Base-by-base conservation (phyloP, 2,888 invertebrate genomes). In the Parelbella ahira region DNA sequence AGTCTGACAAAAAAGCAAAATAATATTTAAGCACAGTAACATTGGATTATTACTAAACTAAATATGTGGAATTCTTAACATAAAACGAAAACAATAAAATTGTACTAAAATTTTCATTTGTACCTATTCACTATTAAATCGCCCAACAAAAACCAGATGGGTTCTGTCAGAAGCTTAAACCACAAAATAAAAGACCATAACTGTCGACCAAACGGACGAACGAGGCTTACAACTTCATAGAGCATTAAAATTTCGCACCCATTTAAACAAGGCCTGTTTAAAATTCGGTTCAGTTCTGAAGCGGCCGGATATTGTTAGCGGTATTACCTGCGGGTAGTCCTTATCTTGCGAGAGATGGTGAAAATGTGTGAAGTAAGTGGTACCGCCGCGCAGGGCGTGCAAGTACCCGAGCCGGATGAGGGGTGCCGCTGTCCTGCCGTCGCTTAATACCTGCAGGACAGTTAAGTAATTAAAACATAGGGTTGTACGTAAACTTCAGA, bases 361-460 rank as follows among this genome's bases (percentile, higher is more conserved):
- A 68, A 97, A 97, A 70, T 97, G 95, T 51, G 96, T 91, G 81
- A 97, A 95, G 89, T 93, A 96, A 19, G 94, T 94, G 34, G 91
- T 92, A 29, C 94, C 94, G 2, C 94, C 94, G 47, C 91, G 89
- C 52, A 94, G 79, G 18, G 94, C 93, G 70, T 95, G 95, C 44
- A 95, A 89, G 58, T 94, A 93, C 0, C 94, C 95, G 39, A 96
- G 88, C 57, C 94, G 89, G 45, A 96, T 92, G 27, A 93, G 79
- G 7, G 97, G 97, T 4, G 97, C 94, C 0, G 95, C 95, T 37
- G 95, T 95, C 56, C 97, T 94, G 0, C 97, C 97, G 70, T 98
- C 98, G 63, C 97, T 96, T 37, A 98, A 37, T 9, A 41, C 30
- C 24, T 30, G 25, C n/a, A 12, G 7, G 23, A 28, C 15, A 15